Percentiles rank a stretch among this genome's conserved stretches.
Conservation (phyloP, 2,797 vertebrate genomes). For the Brachyrhaphis roseni region DNA sequence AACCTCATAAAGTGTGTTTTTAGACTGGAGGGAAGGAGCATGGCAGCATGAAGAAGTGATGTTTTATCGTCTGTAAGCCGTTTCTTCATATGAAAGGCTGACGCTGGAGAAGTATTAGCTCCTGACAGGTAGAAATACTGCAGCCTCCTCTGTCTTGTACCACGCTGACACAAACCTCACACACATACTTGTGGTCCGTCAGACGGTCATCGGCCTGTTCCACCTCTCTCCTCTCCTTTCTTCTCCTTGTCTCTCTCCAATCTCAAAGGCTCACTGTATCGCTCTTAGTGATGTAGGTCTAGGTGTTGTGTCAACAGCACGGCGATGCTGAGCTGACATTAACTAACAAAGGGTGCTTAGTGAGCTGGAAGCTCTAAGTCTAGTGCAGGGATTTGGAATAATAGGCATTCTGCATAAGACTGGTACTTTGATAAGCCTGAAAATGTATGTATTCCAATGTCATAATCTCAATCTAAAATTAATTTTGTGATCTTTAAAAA, state of each 20-base stretch:
- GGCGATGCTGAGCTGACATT: slow-evolving; percentile 40
- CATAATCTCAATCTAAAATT: background rate
- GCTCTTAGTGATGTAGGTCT: slow-evolving; percentile 39
- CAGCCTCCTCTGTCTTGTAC: slow-evolving; percentile 17
- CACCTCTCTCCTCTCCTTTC: slow-evolving; percentile 16
- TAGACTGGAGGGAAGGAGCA: background rate
- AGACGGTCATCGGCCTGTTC: slow-evolving; percentile 54
- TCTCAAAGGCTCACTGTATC: slow-evolving; percentile 43
- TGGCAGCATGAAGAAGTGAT: slow-evolving; percentile 17
- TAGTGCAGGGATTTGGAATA: background rate
- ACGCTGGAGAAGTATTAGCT: slow-evolving; percentile 38
- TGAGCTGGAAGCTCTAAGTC: slow-evolving; percentile 7
- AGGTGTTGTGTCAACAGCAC: slow-evolving; percentile 59
- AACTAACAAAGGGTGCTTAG: slow-evolving; percentile 25
- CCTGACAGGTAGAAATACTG: slow-evolving; percentile 42
- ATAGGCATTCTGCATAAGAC: background rate
- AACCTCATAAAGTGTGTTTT: background rate
- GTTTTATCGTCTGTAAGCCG: slow-evolving; percentile 23
- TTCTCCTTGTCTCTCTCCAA: slow-evolving; percentile 18
- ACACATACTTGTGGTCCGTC: slow-evolving; percentile 31
- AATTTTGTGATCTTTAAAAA: background rate
- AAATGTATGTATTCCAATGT: slow-evolving; percentile 2
- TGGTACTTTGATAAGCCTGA: background rate
- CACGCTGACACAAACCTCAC: slow-evolving; percentile 15
- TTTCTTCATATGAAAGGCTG: slow-evolving; percentile 20